Evolutionary conservation across 2,888 invertebrate species (phyloP), one percentile per base, ranked within the genome.

Genomic region (Ichneumon xanthorius): DNA sequence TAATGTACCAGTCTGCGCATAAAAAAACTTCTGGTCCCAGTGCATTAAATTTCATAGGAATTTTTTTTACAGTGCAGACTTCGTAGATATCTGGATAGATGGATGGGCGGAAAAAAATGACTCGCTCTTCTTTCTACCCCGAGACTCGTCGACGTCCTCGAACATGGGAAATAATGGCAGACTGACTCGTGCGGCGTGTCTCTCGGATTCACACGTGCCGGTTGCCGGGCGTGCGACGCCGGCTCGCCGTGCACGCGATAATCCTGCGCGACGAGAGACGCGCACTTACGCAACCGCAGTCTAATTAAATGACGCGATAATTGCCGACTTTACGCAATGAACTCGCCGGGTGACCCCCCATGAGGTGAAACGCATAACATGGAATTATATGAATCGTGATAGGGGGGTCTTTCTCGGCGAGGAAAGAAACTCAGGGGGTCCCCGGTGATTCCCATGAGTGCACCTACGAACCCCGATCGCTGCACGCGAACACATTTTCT

Each of bases 201-300:
- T 85, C 77, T 84, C 71, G 85, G 83, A 87, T 90, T 91, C 90
- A 88, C 91, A 91, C 90, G 90, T 90, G 88, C 88, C 82, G 68
- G 80, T 89, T 90, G 86, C 84, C 87, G 78, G 80, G 79, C 50
- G 65, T 79, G 80, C 72, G 70, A 26, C 76, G 63, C 65, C 65
- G 30, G 71, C 67, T 84, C 77, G 70, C 45, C 84, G 55, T 78
- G 77, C 84, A 81, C 84, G 84, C 81, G 84, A 84, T 80, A 86
- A 82, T 82, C 77, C 83, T 83, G 61, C 77, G 68, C 48, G 72
- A 81, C 73, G 53, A 40, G 71, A 71, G 19, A 30, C 33, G 6
- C 33, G 75, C 53, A 40, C 40, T 40, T 40, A 85, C 72, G 72
- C 68, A 68, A 70, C 37, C 55, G 19, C 65, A 67, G 77, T 83